These are phyloP conservation scores for Argya squamiceps DNA, from an alignment of 2,797 vertebrate species.

Conservation along the genomic window DNA sequence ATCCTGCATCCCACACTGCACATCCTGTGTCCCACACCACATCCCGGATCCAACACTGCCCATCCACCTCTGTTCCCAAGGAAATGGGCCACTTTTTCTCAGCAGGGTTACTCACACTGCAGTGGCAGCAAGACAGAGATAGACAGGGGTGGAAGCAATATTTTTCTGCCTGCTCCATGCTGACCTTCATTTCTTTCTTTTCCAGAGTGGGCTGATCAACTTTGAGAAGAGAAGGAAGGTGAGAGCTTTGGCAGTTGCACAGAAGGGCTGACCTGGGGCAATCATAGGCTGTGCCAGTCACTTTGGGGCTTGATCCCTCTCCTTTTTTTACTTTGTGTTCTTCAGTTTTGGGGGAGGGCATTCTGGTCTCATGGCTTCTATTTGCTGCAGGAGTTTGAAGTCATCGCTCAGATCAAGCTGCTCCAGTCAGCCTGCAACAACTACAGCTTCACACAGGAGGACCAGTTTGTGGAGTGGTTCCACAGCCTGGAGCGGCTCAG, in stretches of 20 bases:
- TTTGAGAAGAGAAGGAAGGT: slow-evolving; percentile 85
- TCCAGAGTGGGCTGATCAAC: slow-evolving; percentile 81
- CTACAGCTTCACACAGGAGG: slow-evolving; percentile 88
- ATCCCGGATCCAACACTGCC: neutral
- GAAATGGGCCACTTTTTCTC: neutral
- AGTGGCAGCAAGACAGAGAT: neutral
- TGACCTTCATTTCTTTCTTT: neutral
- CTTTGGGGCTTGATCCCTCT: neutral
- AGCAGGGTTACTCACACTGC: neutral
- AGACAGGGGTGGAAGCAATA: neutral
- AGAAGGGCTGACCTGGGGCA: neutral
- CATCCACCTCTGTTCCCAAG: neutral
- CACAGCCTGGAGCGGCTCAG: slow-evolving; percentile 84
- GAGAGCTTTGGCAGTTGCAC: slow-evolving; percentile 19
- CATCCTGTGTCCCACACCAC: neutral
- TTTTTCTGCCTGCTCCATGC: neutral
- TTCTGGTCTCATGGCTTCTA: neutral
- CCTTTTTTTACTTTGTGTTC: neutral
- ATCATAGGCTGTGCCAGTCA: neutral
- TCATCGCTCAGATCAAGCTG: slow-evolving; percentile 94
- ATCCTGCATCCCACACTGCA: neutral
- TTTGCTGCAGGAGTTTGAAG: slow-evolving; percentile 88
- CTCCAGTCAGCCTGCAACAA: slow-evolving; percentile 94
- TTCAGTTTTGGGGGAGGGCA: neutral
- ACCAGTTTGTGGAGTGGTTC: slow-evolving; percentile 88